phyloP scores from a whole-genome alignment of 2,888 invertebrate species.

The Tanypteryx hageni region DNA sequence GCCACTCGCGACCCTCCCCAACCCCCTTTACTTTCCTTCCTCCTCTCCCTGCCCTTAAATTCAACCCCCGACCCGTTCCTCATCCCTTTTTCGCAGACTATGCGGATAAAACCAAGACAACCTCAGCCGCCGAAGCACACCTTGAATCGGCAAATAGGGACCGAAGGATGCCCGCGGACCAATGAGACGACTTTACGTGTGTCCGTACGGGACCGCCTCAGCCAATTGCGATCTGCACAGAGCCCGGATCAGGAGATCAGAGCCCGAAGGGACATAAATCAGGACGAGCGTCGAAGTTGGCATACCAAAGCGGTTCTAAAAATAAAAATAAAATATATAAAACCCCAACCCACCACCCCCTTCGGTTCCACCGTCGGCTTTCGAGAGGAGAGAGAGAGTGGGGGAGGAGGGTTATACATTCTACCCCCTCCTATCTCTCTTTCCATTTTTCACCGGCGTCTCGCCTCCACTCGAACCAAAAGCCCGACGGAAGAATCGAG shows the following conservation, averaged over 20 bases:
- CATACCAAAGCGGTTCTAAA: conserved; percentile 46
- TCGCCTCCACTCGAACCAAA: not conserved
- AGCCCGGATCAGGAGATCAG: conserved; percentile 63
- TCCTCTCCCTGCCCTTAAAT: not conserved
- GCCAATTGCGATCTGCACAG: conserved; percentile 54
- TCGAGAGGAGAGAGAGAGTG: not conserved
- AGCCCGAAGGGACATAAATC: conserved; percentile 48
- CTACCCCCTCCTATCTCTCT: not conserved
- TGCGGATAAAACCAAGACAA: conserved; percentile 38
- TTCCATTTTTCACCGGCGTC: not conserved
- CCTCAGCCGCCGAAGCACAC: conserved; percentile 30
- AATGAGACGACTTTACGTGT: conserved; percentile 52
- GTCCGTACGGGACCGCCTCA: conserved; percentile 12
- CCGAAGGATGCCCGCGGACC: conserved; percentile 41
- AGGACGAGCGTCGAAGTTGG: conserved; percentile 60
- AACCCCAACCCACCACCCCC: not conserved
- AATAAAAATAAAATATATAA: conserved; percentile 20
- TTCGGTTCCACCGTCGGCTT: conserved; percentile 32
- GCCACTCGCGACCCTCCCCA: not conserved
- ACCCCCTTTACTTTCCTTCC: not conserved
- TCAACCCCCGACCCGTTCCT: not conserved
- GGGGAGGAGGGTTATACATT: not conserved
- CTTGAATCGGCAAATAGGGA: conserved; percentile 62
- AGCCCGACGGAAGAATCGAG: not conserved
- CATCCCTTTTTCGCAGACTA: conserved; percentile 39